Percentiles rank a stretch among this genome's conserved stretches.
These are phyloP conservation scores for Dysmachus trigonus DNA, from an alignment of 2,888 invertebrate genomes.

Conservation along the genomic window DNA sequence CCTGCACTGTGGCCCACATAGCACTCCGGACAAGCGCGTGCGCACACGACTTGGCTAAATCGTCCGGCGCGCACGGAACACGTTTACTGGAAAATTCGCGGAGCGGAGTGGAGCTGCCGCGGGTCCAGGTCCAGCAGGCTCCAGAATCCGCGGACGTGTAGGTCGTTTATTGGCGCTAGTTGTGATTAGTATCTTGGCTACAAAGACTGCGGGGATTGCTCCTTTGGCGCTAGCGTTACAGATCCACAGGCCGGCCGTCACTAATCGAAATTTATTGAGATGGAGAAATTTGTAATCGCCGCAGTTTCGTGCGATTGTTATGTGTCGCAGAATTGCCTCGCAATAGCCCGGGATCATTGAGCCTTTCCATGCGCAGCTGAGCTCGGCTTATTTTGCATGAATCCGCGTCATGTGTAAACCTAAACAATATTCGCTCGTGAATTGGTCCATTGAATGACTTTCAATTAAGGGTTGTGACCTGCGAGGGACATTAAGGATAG, in stretches of 20 bases:
- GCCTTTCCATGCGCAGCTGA: not conserved
- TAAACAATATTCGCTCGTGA: not conserved
- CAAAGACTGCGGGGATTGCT: constrained; percentile 15
- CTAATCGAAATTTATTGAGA: constrained; percentile 26
- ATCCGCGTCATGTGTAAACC: not conserved
- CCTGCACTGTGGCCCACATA: constrained; percentile 35
- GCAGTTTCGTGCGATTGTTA: constrained; percentile 19
- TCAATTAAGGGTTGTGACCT: not conserved
- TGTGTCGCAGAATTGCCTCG: not conserved
- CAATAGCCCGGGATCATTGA: not conserved
- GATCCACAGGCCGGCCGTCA: constrained; percentile 25
- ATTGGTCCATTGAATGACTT: not conserved
- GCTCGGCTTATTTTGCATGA: not conserved
- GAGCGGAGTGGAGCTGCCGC: no score
- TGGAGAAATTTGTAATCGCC: constrained; percentile 27
- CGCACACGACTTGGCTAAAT: not conserved
- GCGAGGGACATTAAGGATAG: not conserved
- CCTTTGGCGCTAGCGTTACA: constrained; percentile 30
- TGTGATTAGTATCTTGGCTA: constrained; percentile 31
- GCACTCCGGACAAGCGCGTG: not conserved
- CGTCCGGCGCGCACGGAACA: not conserved
- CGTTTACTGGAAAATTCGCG: not conserved
- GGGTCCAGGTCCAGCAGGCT: not conserved
- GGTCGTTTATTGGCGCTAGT: constrained; percentile 40
- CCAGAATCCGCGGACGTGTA: not conserved